phyloP scores from a whole-genome alignment of 2,113 vertebrate species.

The Channa maculata region DNA sequence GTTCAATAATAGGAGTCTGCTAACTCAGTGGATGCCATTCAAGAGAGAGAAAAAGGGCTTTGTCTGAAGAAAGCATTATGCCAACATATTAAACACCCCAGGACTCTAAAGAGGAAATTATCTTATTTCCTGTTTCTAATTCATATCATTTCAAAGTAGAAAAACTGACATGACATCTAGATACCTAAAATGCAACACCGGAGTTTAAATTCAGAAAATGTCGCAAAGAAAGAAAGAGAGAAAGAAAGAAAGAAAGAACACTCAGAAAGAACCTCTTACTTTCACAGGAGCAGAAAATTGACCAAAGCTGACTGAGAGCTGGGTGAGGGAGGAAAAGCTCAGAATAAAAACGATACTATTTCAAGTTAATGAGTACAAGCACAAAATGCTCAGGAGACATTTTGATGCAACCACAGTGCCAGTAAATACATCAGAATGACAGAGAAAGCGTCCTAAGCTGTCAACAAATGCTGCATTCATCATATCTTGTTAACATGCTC shows the following conservation, averaged over 20 bases:
- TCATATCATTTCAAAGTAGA: neutral
- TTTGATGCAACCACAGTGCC: neutral
- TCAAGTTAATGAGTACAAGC: neutral
- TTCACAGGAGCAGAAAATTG: neutral
- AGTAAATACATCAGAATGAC: neutral
- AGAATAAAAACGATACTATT: conserved; percentile 4
- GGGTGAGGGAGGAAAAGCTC: neutral
- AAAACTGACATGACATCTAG: neutral
- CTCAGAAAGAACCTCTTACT: neutral
- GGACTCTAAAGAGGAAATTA: neutral
- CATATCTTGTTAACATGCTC: neutral
- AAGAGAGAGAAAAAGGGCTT: conserved; percentile 5
- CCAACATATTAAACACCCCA: conserved; percentile 4
- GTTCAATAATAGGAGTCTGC: neutral
- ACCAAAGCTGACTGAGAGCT: neutral
- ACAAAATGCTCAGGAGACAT: conserved; percentile 13
- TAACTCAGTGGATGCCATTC: neutral
- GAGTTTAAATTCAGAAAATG: neutral
- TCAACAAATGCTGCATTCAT: neutral
- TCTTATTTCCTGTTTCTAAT: too few relatives aligned
- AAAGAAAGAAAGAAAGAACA: neutral
- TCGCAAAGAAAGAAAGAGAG: too few relatives aligned
- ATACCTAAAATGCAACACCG: neutral
- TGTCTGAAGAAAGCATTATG: neutral
- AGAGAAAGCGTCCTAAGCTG: neutral